Percentiles rank a stretch among this genome's conserved stretches.
phyloP scores from a whole-genome alignment of 2,797 vertebrate species.

The Crenichthys baileyi region DNA sequence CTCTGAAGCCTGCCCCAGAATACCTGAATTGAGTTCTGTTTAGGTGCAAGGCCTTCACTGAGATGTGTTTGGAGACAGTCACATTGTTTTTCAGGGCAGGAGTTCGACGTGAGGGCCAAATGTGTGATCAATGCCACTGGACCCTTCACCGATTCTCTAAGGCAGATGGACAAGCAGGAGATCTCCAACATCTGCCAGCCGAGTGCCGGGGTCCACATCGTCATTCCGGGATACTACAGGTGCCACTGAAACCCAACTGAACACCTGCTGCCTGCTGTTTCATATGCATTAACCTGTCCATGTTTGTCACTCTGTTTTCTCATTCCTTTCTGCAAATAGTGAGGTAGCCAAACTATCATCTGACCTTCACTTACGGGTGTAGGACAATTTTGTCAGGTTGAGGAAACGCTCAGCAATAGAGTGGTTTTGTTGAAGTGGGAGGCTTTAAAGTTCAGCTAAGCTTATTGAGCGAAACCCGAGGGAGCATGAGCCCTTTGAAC shows the following conservation, averaged over 20 bases:
- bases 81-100: conserved; percentile 79
- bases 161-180: conserved; percentile 92
- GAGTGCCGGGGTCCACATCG: conserved; percentile 95
- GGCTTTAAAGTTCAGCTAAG: conserved; percentile 73
- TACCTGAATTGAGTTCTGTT: too few species aligned
- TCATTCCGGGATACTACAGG: conserved; percentile 94
- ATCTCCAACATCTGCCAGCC: conserved; percentile 92
- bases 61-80: neutral
- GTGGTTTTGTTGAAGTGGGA: conserved; percentile 56
- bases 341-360: conserved; percentile 30
- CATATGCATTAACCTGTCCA: conserved; percentile 4
- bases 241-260: neutral
- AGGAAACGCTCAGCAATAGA: conserved; percentile 43
- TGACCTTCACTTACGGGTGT: conserved; percentile 43
- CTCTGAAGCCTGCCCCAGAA: neutral
- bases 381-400: conserved; percentile 37
- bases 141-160: conserved; percentile 94
- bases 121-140: conserved; percentile 98
- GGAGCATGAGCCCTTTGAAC: conserved; percentile 71
- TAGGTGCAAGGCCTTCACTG: neutral
- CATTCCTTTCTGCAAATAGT: conserved; percentile 47
- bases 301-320: conserved; percentile 34
- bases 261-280: conserved; percentile 11
- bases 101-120: conserved; percentile 94
- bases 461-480: conserved; percentile 74